Base-by-base conservation (phyloP, 1,140 invertebrate species). In the Drosophila murphyi region DNA sequence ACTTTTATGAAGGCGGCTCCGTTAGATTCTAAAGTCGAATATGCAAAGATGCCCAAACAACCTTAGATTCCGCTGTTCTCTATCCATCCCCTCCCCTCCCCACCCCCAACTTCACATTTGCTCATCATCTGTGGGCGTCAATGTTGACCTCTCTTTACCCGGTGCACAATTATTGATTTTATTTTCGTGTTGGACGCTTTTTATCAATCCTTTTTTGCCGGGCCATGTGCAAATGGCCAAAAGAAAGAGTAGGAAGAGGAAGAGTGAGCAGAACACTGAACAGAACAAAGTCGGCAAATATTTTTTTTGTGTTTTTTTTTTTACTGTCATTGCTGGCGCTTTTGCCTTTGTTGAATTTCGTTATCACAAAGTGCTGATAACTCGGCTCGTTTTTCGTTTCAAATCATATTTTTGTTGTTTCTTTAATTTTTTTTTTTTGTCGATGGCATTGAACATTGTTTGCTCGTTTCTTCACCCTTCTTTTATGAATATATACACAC, bases 381-480 rank as follows among this genome's bases (percentile, higher is more conserved):
- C 63, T 80, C 67, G 39, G 60, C 70, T 88, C 43, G 65, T 50
- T 57, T 59, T 64, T 61, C 60, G 79, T 74, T 78, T 41, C 67
- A 72, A 65, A 48, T 72, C 64, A 75, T 72, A 61, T 73, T 60
- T 76, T 82, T 80, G 48, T 56, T 65, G 47, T 78, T 63, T 74
- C 34, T 68, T 67, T 45, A 32, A 72, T 80, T 73, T 80, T 76
- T 73, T 80, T 76, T 80, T 73, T 76, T 82, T 55, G 52, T 57
- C 39, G 69, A 72, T 87, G 83, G 83, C 83, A 87, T 87, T 87
- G 83, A 87, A 89, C 80, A 80, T 70, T 78, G 80, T 75, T 83
- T 86, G 80, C 80, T 80, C 80, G 83, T 88, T 87, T 87, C 87
- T 87, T 87, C 83, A 87, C 83, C 83, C 83, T 83, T 87, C 85